Evolutionary conservation across 2,797 vertebrate species (phyloP).

Genomic region (Phalanger gymnotis): DNA sequence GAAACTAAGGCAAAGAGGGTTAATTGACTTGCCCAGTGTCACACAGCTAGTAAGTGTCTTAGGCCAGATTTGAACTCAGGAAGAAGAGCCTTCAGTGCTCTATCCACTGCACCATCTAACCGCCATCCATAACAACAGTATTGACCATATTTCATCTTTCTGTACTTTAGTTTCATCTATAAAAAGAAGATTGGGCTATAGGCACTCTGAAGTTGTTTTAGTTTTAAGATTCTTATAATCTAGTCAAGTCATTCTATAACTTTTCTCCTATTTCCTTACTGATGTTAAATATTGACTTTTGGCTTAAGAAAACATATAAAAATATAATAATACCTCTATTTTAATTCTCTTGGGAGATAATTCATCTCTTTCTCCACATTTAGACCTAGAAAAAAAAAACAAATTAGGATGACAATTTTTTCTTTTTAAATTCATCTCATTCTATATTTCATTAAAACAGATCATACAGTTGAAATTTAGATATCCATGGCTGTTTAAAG

Average conservation of each 20-base stretch:
- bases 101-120: not conserved
- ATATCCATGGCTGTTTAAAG: slow-evolving; percentile 7
- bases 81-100: not conserved
- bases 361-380: slow-evolving; percentile 96
- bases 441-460: slow-evolving; percentile 25
- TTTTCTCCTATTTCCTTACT: not conserved
- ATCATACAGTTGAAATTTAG: not conserved
- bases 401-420: slow-evolving; percentile 54
- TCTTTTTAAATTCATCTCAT: slow-evolving; percentile 47
- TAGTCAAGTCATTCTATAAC: not conserved
- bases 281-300: slow-evolving; percentile 11
- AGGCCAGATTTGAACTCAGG: not conserved
- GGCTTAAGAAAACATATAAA: slow-evolving; percentile 31
- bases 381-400: slow-evolving; percentile 89
- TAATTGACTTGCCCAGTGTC: not conserved
- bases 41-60: not conserved
- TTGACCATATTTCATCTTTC: not conserved
- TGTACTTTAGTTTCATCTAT: not conserved
- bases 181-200: not conserved
- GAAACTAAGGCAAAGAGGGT: not conserved
- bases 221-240: not conserved
- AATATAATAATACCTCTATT: slow-evolving; percentile 89
- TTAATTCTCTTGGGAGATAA: slow-evolving; percentile 98
- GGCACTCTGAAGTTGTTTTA: not conserved
- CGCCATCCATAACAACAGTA: not conserved